A percentile compares a stretch with the other conserved stretches of the same genome.
Evolutionary conservation across 2,113 vertebrate species (phyloP).

Genomic region (Eurystomus gularis): DNA sequence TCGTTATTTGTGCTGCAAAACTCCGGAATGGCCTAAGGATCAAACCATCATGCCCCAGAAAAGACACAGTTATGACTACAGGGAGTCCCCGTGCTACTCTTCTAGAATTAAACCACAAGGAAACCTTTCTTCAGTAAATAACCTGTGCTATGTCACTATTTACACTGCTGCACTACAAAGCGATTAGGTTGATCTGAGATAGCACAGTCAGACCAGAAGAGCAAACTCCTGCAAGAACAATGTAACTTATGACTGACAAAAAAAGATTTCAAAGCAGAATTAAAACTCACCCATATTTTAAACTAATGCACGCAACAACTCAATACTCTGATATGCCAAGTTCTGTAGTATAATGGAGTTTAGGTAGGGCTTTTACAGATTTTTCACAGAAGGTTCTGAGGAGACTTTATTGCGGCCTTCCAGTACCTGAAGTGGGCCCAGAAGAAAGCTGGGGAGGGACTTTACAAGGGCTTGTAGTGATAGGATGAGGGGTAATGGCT

Average conservation of each 20-base stretch:
- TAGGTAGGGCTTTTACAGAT: not conserved
- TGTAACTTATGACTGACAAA: not conserved
- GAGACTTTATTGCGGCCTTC: no score
- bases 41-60: not conserved
- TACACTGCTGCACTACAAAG: not conserved
- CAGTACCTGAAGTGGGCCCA: no score
- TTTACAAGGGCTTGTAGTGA: no score
- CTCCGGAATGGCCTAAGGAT: not conserved
- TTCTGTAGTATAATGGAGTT: not conserved
- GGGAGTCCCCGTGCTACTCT: not conserved
- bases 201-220: not conserved
- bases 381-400: not conserved
- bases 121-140: not conserved
- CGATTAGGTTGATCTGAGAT: not conserved
- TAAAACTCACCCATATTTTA: not conserved
- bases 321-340: not conserved
- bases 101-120: not conserved
- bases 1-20: not conserved
- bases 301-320: not conserved
- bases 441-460: no score
- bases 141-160: not conserved
- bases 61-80: not conserved
- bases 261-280: not conserved
- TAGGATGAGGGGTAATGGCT: no score
- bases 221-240: not conserved